Evolutionary conservation across 1,140 invertebrate genomes (phyloP), one percentile per base, ranked within the genome.

Genomic region (Thaumetopoea pityocampa): DNA sequence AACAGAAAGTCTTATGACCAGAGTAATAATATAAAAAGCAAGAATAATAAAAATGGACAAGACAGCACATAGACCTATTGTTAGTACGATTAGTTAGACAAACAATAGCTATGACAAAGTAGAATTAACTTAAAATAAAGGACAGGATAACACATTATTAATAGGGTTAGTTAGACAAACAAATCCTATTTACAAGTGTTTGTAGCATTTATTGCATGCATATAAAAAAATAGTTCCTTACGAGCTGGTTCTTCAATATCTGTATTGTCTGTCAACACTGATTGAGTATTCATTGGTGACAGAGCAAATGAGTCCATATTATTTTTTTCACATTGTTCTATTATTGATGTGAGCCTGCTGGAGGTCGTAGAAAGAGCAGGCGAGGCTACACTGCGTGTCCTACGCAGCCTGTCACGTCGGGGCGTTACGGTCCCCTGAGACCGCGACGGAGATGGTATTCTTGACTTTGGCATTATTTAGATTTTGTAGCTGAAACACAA

Each of bases 221-320:
- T n/a, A n/a, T n/a, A n/a, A n/a, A n/a, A n/a, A 11, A 34, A n/a
- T 29, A 3, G 9, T 5, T 22, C 68, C 73, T 77, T 50, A 81
- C 77, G 55, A 37, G 33, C 46, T 6, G 77, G 77, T 26, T 53
- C 55, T 5, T 77, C 58, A 38, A 78, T 74, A 18, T 74, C 56
- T 14, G 67, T 77, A 17, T 63, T 51, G 40, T 81, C 72, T 26
- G 53, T 57, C 7, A 81, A 33, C 1, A 78, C 43, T 14, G 73
- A 78, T 32, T 67, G 52, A 5, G 14, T 60, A 4, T 45, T 44
- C 23, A 74, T 10, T 0, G 72, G 77, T 10, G 77, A 79, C 1
- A 67, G 5, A 3, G 42, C 30, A 41, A 70, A 69, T 0, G 61
- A 67, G 8, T 69, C 43, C 22, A 53, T 46, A 8, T 50, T 45